These are phyloP conservation scores for Orussus abietinus DNA, from an alignment of 1,140 invertebrate species.

Conservation along the genomic window DNA sequence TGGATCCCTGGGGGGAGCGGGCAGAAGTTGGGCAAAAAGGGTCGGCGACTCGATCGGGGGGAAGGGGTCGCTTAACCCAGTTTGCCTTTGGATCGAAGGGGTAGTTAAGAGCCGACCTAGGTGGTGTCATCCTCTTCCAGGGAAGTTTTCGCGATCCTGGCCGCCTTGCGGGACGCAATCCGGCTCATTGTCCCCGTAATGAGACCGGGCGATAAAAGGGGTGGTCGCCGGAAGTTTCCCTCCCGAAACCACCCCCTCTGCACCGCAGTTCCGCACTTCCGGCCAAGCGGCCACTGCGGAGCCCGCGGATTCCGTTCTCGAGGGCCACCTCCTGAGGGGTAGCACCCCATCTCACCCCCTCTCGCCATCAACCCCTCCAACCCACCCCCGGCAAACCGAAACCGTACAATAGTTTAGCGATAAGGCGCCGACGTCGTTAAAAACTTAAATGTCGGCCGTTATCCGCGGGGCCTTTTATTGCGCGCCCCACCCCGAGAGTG, in stretches of 20 bases:
- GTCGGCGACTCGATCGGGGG: no score
- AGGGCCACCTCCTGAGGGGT: constrained; percentile 14
- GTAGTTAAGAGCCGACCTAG: background rate
- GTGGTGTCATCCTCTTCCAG: background rate
- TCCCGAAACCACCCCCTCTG: background rate
- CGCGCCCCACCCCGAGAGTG: no score
- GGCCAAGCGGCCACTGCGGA: constrained; percentile 22
- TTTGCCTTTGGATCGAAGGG: constrained; percentile 2
- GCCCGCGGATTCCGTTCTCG: constrained; percentile 23
- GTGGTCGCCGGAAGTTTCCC: constrained; percentile 34
- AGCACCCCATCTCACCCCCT: constrained; percentile 4
- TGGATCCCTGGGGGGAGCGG: no score
- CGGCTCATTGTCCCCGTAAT: constrained; percentile 35
- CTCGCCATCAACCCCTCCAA: background rate
- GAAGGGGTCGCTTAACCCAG: constrained; percentile 9
- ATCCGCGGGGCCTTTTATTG: no score
- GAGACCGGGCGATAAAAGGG: constrained; percentile 40
- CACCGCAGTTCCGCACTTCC: background rate
- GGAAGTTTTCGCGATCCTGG: constrained; percentile 11
- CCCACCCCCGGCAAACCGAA: no score
- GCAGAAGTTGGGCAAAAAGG: no score
- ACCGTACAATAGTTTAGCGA: constrained; percentile 20
- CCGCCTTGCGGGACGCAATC: constrained; percentile 29
- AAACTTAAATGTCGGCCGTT: constrained; percentile 33
- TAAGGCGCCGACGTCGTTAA: constrained; percentile 31